Evolutionary conservation across 1,140 invertebrate species (phyloP), one percentile per base, ranked within the genome.

Genomic region (Anoplolepis gracilipes): DNA sequence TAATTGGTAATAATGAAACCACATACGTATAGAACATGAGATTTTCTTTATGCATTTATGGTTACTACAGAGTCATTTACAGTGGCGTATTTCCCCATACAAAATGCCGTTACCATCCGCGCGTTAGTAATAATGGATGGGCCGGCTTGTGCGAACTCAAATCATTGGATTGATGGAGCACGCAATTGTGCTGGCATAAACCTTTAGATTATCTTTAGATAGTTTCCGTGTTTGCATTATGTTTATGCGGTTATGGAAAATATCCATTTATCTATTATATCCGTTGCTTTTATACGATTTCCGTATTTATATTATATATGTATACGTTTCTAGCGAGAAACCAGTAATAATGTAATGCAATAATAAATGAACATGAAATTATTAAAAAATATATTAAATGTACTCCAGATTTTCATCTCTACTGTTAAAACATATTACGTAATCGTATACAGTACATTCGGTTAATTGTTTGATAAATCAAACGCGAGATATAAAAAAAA

Each of bases 121-220:
- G 16, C 73, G 81, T 62, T 84, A 69, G 57, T 89, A 90, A 91
- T 91, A 91, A 89, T 88, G 65, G 57, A 87, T 82, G 59, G 30
- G n/a, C 49, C 42, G 57, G 49, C 57, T 69, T 72, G n/a, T n/a
- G 65, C 59, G 39, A 64, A 81, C 67, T 79, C 90, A 59, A 81
- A 84, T 87, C 87, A 86, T 85, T 64, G 33, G 55, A 65, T 59
- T 81, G 84, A 84, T 64, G 85, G 78, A 79, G 79, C 78, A 76
- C 42, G 70, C 89, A 90, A 87, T 91, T 81, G 78, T 67, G 82
- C 67, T 16, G n/a, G 55, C 69, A 49, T 91, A 88, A 91, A 88
- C 86, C 90, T 84, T 61, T 36, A 73, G 84, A 86, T 91, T 91
- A 91, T 78, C 69, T 75, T 57, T 1, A 28, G 46, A 49, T 78